phyloP scores from a whole-genome alignment of 2,888 invertebrate species.

The Caenorhabditis sulstoni region DNA sequence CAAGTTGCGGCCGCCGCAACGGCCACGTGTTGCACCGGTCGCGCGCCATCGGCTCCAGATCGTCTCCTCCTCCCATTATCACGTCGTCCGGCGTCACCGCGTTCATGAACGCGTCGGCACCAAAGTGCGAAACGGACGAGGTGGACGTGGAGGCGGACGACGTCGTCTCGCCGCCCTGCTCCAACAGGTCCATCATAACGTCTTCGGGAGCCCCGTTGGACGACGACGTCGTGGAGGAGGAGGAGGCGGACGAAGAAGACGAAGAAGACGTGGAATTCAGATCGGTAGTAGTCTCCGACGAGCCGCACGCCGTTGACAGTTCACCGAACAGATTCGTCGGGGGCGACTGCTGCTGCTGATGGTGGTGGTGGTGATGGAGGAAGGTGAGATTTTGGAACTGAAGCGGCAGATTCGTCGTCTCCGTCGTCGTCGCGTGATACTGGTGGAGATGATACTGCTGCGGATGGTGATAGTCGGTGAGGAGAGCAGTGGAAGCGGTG shows the following conservation, averaged over 20 bases:
- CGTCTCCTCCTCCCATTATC: conserved; percentile 54
- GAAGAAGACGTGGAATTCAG: conserved; percentile 4
- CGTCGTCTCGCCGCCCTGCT: conserved; percentile 23
- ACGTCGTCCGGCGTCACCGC: conserved; percentile 30
- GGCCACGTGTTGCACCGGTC: conserved; percentile 97
- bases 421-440: neutral
- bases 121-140: conserved; percentile 44
- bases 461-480: conserved; percentile 6
- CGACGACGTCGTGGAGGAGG: conserved; percentile 16
- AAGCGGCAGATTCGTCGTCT: conserved; percentile 5
- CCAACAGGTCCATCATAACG: conserved; percentile 47
- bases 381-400: conserved; percentile 23
- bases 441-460: neutral
- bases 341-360: neutral
- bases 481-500: conserved; percentile 10
- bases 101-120: conserved; percentile 43
- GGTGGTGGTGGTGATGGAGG: conserved; percentile 13
- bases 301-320: neutral
- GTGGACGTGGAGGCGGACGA: conserved; percentile 46
- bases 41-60: conserved; percentile 71
- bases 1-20: conserved; percentile 83
- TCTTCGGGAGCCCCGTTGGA: conserved; percentile 31
- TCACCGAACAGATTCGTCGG: conserved; percentile 3
- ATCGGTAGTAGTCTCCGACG: neutral
- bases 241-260: conserved; percentile 18